Evolutionary conservation across 2,113 vertebrate genomes (phyloP).

Genomic region (Turdus rufiventris): DNA sequence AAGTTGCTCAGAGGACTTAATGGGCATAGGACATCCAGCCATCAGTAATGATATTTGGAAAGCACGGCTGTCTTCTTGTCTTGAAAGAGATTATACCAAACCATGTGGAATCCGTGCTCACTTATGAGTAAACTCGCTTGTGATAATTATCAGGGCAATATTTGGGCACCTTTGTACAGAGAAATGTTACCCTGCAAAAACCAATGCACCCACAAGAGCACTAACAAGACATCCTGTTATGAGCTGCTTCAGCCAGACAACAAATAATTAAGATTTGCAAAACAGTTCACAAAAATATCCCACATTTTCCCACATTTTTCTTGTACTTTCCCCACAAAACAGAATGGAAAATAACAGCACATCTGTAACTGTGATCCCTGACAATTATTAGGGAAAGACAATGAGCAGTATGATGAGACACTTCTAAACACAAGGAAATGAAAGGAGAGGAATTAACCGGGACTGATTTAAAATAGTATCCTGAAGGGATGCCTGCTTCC

Average conservation of each 20-base stretch:
- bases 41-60: neutral
- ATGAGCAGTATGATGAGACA: accelerated
- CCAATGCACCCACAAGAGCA: neutral
- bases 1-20: neutral
- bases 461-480: neutral
- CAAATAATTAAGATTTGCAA: neutral
- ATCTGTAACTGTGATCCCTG: neutral
- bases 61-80: neutral
- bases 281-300: neutral
- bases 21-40: neutral
- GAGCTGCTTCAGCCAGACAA: neutral
- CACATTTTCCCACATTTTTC: neutral
- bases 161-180: neutral
- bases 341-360: neutral
- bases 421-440: neutral
- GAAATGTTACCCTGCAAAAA: neutral
- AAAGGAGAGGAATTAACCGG: neutral
- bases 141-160: neutral
- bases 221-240: neutral
- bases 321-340: neutral
- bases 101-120: neutral
- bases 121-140: neutral
- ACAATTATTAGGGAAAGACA: neutral
- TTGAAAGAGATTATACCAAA: neutral
- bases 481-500: neutral